Evolutionary conservation across 2,797 vertebrate species (phyloP).

Genomic region (Diplodus sargus): DNA sequence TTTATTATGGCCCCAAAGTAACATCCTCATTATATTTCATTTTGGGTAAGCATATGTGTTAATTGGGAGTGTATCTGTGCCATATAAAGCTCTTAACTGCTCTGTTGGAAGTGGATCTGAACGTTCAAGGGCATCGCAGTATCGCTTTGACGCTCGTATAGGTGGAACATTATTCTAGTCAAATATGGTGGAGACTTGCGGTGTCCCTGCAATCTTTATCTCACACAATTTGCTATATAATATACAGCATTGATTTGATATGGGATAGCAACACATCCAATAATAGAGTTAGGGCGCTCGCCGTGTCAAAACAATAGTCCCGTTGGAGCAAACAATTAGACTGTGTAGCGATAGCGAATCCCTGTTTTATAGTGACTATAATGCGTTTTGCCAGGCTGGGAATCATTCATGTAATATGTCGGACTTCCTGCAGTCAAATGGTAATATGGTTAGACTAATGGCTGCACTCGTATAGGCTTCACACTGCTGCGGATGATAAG

Average conservation of each 20-base stretch:
- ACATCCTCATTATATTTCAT: background rate
- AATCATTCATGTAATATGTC: slow-evolving; percentile 67
- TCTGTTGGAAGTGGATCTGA: slow-evolving; percentile 31
- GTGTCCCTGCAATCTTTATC: slow-evolving; percentile 49
- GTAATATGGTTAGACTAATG: slow-evolving; percentile 63
- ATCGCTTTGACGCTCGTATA: slow-evolving; percentile 40
- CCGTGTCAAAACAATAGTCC: slow-evolving; percentile 62
- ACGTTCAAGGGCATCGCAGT: slow-evolving; percentile 49
- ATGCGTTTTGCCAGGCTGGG: slow-evolving; percentile 56
- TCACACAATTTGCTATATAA: slow-evolving; percentile 54
- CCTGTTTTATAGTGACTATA: slow-evolving; percentile 64
- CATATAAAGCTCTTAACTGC: slow-evolving; percentile 14
- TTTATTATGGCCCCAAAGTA: background rate
- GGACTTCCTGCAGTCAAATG: slow-evolving; percentile 62
- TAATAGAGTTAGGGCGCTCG: slow-evolving; percentile 53
- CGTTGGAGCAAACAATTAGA: slow-evolving; percentile 70
- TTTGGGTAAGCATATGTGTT: background rate
- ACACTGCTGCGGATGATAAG: slow-evolving; percentile 64
- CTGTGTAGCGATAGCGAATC: slow-evolving; percentile 51
- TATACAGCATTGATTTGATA: slow-evolving; percentile 60
- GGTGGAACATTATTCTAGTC: slow-evolving; percentile 56
- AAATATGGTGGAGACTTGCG: slow-evolving; percentile 35
- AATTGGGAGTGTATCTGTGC: slow-evolving; percentile 25
- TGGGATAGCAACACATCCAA: slow-evolving; percentile 41
- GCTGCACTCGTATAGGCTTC: slow-evolving; percentile 49